These are phyloP conservation scores for Thamnophis sirtalis DNA, from an alignment of 2,113 vertebrate species.

Conservation along the genomic window DNA sequence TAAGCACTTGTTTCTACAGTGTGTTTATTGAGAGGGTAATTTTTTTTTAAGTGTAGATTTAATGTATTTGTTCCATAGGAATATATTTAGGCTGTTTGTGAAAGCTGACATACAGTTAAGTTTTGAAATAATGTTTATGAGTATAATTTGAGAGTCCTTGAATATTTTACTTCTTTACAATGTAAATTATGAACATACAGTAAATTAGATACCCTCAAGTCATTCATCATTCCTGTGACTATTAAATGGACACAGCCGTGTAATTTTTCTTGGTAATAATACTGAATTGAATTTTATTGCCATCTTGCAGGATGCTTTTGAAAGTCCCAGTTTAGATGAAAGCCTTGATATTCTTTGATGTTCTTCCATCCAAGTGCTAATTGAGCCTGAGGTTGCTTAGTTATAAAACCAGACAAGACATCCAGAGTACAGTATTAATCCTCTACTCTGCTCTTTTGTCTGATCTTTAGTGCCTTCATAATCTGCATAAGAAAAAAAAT, in stretches of 20 bases:
- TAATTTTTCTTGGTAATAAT: not conserved
- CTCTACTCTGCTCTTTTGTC: not conserved
- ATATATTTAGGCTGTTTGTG: not conserved
- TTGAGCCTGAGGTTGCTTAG: not conserved
- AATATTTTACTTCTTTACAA: not conserved
- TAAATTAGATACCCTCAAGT: not conserved
- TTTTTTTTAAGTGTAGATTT: not conserved
- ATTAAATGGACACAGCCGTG: not conserved
- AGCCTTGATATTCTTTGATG: not conserved
- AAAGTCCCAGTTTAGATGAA: not conserved
- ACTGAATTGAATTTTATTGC: not conserved
- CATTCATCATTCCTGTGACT: not conserved
- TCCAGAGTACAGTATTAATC: not conserved
- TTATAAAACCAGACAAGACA: not conserved
- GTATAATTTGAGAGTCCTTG: not conserved
- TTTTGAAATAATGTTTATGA: not conserved
- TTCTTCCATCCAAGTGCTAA: not conserved
- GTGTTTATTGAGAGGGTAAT: not conserved
- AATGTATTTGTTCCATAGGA: not conserved
- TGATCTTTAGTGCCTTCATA: not conserved
- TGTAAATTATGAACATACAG: not conserved
- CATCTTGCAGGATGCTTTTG: not conserved
- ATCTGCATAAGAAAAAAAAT: not conserved
- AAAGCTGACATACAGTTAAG: not conserved
- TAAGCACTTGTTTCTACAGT: not conserved